These are phyloP conservation scores for Gadus macrocephalus DNA, from an alignment of 2,113 vertebrate species.

Conservation along the genomic window DNA sequence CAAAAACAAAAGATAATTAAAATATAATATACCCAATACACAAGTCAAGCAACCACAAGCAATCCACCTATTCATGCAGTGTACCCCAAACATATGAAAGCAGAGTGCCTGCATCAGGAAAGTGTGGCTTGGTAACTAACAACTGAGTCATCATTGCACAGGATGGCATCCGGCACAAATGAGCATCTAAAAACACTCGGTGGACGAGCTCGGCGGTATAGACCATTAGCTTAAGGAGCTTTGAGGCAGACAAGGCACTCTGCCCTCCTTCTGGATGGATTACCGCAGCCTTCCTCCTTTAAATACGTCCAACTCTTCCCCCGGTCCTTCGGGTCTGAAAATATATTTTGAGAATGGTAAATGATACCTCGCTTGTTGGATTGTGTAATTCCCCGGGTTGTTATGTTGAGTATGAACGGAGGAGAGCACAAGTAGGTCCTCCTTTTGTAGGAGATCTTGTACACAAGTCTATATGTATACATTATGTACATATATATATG, in stretches of 20 bases:
- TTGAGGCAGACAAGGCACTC: neutral
- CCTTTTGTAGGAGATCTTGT: too few species aligned
- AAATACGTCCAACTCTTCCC: neutral
- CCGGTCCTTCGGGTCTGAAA: neutral
- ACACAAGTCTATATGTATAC: too few species aligned
- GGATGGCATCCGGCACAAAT: slow-evolving; percentile 42
- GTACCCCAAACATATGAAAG: slow-evolving; percentile 18
- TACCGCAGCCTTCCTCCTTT: neutral
- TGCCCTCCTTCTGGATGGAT: neutral
- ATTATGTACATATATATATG: too few species aligned
- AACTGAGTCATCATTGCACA: slow-evolving; percentile 36
- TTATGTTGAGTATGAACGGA: too few species aligned
- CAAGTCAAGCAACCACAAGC: slow-evolving; percentile 25
- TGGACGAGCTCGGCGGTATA: neutral
- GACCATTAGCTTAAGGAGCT: slow-evolving; percentile 1
- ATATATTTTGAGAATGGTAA: neutral
- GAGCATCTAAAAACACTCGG: slow-evolving; percentile 40
- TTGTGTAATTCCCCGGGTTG: too few species aligned
- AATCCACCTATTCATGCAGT: neutral
- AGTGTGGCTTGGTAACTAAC: slow-evolving; percentile 48
- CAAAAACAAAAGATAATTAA: too few species aligned
- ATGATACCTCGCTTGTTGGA: too few species aligned
- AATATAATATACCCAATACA: too few species aligned
- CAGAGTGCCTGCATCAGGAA: slow-evolving; percentile 32
- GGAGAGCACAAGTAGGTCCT: too few species aligned